A percentile compares a stretch with the other conserved stretches of the same genome.
phyloP scores from a whole-genome alignment of 2,888 invertebrate genomes.

The Macaria liturata region DNA sequence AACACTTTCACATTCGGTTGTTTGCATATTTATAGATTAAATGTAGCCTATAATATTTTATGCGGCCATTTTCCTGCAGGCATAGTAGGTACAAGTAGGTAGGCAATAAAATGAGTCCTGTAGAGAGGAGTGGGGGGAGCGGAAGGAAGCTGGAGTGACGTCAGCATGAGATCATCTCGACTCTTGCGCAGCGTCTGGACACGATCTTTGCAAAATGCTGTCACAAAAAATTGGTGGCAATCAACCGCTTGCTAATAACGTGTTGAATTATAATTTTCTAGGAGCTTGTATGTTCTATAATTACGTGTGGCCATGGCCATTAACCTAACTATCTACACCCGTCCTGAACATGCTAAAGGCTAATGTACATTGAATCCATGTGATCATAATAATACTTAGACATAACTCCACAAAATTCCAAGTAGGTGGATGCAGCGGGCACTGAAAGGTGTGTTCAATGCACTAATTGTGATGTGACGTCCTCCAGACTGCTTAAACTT shows the following conservation, averaged over 20 bases:
- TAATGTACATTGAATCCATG: too few relatives aligned
- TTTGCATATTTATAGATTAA: not conserved
- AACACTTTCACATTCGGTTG: conserved; percentile 11
- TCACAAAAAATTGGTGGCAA: conserved; percentile 22
- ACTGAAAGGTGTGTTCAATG: conserved; percentile 12
- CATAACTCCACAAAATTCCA: not conserved
- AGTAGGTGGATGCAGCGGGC: conserved; percentile 1
- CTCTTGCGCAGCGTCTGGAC: conserved; percentile 40
- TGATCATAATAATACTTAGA: too few relatives aligned
- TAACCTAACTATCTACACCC: too few relatives aligned
- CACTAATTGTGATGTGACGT: conserved; percentile 3
- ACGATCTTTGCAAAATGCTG: conserved; percentile 31
- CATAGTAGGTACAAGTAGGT: not conserved
- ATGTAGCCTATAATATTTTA: conserved; percentile 1
- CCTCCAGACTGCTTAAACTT: conserved; percentile 9
- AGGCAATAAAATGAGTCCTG: conserved; percentile 18
- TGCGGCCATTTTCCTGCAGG: conserved; percentile 8
- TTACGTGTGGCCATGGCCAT: too few relatives aligned
- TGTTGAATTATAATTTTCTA: conserved; percentile 10
- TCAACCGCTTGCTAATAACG: conserved; percentile 6
- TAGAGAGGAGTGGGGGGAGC: conserved; percentile 39
- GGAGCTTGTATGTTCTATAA: too few relatives aligned
- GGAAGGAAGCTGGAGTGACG: conserved; percentile 65
- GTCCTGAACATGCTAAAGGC: too few relatives aligned
- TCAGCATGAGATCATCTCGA: conserved; percentile 59